phyloP scores from a whole-genome alignment of 1,140 invertebrate genomes.

The Drosophila teissieri region DNA sequence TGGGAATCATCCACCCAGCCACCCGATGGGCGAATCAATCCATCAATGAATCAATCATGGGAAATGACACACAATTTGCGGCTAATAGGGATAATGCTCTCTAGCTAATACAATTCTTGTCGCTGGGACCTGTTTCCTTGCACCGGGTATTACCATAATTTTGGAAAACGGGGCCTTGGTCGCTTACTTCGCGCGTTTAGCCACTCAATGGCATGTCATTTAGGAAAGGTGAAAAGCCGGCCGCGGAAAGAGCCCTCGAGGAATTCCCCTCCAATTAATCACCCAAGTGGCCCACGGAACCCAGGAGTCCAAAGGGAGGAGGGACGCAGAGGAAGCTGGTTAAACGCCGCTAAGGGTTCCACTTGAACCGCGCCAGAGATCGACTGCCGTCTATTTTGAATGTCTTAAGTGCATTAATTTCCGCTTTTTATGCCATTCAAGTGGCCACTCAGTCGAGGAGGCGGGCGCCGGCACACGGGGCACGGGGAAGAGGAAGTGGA shows the following conservation, averaged over 20 bases:
- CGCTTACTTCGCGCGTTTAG: constrained; percentile 65
- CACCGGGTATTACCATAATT: constrained; percentile 25
- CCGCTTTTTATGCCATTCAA: constrained; percentile 71
- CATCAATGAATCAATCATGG: constrained; percentile 56
- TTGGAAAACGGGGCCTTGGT: not conserved
- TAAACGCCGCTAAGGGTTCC: constrained; percentile 21
- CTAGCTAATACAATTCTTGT: constrained; percentile 33
- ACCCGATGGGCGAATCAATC: not conserved
- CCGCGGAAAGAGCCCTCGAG: constrained; percentile 17
- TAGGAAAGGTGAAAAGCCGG: constrained; percentile 58
- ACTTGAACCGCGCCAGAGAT: constrained; percentile 26
- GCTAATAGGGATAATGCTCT: constrained; percentile 43
- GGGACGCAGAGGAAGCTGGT: constrained; percentile 3
- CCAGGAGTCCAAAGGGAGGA: constrained; percentile 3
- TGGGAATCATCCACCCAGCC: no score
- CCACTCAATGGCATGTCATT: constrained; percentile 72
- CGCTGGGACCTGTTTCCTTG: not conserved
- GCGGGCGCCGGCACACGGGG: not conserved
- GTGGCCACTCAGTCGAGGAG: constrained; percentile 55
- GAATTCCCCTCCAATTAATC: constrained; percentile 70
- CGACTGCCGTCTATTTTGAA: constrained; percentile 46
- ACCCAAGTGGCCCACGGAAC: constrained; percentile 51
- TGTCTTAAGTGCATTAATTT: constrained; percentile 79
- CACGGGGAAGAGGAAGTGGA: not conserved
- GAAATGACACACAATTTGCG: constrained; percentile 56